Evolutionary conservation across 2,888 invertebrate species (phyloP).

Genomic region (Epinotia demarniana): DNA sequence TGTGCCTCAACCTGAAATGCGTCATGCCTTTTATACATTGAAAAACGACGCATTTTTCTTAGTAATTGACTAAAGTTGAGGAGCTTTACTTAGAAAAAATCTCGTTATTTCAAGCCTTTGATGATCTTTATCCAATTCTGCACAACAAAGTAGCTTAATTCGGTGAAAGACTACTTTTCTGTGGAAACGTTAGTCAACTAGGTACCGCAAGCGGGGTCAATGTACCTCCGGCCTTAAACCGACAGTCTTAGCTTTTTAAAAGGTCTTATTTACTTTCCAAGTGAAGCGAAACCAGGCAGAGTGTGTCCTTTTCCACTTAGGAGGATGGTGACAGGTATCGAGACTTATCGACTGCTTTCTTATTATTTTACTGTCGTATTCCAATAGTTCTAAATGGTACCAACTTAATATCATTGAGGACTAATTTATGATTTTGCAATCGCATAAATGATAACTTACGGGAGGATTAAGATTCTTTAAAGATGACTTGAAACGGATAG

Average conservation of each 20-base stretch:
- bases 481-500: background rate
- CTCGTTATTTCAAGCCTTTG: background rate
- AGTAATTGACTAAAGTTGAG: background rate
- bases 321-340: background rate
- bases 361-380: background rate
- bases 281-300: background rate
- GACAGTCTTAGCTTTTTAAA: background rate
- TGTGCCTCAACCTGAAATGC: background rate
- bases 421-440: background rate
- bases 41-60: background rate
- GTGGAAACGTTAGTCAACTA: conserved; percentile 38
- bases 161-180: conserved; percentile 38
- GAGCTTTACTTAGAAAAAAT: conserved; percentile 1
- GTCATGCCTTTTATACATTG: conserved; percentile 4
- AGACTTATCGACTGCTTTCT: conserved; percentile 8
- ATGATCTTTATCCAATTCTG: conserved; percentile 26
- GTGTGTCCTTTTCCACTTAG: background rate
- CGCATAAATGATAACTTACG: background rate
- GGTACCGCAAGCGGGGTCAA: conserved; percentile 42
- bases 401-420: background rate
- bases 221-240: conserved; percentile 37
- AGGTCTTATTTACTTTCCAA: background rate
- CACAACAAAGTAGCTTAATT: conserved; percentile 18
- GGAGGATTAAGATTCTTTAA: background rate
- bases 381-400: background rate